Base-by-base conservation (phyloP, 1,140 invertebrate species). In the Drosophila repletoides region DNA sequence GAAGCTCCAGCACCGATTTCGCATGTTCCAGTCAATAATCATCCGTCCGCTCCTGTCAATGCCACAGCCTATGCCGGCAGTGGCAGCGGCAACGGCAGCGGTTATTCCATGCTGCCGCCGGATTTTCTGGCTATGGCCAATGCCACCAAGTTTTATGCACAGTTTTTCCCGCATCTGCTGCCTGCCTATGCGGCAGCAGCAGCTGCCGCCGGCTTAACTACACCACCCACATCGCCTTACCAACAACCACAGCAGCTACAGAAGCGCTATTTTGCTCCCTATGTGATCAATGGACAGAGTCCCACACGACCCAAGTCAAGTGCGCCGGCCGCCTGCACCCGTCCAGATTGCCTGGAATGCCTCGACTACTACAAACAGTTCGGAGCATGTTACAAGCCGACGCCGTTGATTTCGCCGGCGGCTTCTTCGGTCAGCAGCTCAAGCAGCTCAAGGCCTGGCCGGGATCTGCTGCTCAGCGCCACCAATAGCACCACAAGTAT, bases 121-220 rank as follows among this genome's bases (percentile, higher is more conserved):
- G 81, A 87, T 43, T 40, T 88, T 19, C 40, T 88, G 60, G 87
- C 87, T 55, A 83, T 88, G 56, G 87, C 87, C 31, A 89, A 70
- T 45, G 88, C 88, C n/a, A 89, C 83, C 10, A 88, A 89, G 36
- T 89, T 89, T 33, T 89, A 89, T 68, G 83, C 87, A 10, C 88
- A 89, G 38, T 89, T 89, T 43, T 89, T 89, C 45, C 88, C 88
- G 3, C 88, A 89, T 26, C 17, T 87, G 4, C 33, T 88, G 41
- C 79, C 86, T 17, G 73, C 74, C 22, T 88, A 84, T 66, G 84
- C 84, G 10, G 84, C 79, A 7, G 77, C 84, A 17, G 75, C 72
- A 1, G 72, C 75, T 15, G 69, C 75, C 24, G 79, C 77, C 15
- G 65, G 77, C 2, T 12, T 73, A 12, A 70, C 58, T 19, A 76